Evolutionary conservation across 2,113 vertebrate genomes (phyloP), one percentile per base, ranked within the genome.

Genomic region (Oceanites oceanicus): DNA sequence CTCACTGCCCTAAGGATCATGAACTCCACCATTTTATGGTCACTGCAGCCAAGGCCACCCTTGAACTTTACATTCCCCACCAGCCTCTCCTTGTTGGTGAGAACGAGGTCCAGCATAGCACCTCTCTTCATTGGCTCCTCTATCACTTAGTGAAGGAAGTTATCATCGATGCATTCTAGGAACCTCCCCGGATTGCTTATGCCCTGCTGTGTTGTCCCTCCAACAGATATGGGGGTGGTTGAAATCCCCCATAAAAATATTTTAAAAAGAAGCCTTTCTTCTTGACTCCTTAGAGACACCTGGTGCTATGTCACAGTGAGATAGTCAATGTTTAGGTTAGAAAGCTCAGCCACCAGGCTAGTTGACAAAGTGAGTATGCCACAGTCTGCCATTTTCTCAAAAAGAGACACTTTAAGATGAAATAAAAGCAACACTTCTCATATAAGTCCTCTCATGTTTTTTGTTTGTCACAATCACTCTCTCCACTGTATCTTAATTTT

Each of bases 361-460:
- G 5, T 40, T 78, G 66, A 27, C 17, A 47, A n/a, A n/a, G 17
- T 2, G 5, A 0, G 0, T 14, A 8, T 38, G 58, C 29, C 44
- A 56, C 42, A 26, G 19, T 18, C 21, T 80, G 62, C 38, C 9
- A 16, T 0, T 42, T 32, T 26, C 26, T n/a, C 16, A 56, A 56
- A 67, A 82, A 73, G 10, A 20, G 12, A 8, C 58, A 87, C 38
- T 10, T 38, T 38, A 38, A 38, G 38, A 38, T 38, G 38, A 38
- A 87, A 68, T 29, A 65, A 79, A 88, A 93, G 25, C 45, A 62
- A 10, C 0, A 0, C 1, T 19, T 8, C 13, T 61, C 26, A 13
- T 20, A 0, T 2, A 70, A 45, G 12, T 30, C 4, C 38, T 63
- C 10, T 25, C 29, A 21, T 19, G 0, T 20, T 15, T 38, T 66